phyloP scores from a whole-genome alignment of 2,888 invertebrate species.

The Polia nebulosa region DNA sequence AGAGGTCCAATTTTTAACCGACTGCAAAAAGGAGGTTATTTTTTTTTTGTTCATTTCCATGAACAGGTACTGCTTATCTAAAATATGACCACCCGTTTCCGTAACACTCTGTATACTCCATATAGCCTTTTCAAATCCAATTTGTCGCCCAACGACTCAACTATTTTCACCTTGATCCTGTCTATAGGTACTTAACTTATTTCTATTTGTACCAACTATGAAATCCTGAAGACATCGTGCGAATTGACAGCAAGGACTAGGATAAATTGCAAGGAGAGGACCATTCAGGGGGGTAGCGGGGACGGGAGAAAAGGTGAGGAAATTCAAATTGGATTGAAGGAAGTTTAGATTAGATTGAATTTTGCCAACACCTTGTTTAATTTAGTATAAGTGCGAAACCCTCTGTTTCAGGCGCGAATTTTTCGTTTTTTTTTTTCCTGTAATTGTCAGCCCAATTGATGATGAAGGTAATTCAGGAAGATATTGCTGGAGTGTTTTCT shows the following conservation, averaged over 20 bases:
- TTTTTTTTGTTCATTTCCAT: too few relatives aligned
- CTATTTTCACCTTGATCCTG: not conserved
- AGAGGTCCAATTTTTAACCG: too few relatives aligned
- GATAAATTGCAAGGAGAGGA: slow-evolving; percentile 65
- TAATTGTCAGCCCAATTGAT: slow-evolving; percentile 51
- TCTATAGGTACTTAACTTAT: not conserved
- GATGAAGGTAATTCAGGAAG: slow-evolving; percentile 40
- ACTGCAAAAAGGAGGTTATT: too few relatives aligned
- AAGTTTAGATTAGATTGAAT: slow-evolving; percentile 90
- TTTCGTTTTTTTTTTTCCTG: slow-evolving; percentile 25
- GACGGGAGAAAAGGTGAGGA: slow-evolving; percentile 72
- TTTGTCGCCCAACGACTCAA: not conserved
- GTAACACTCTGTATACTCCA: too few relatives aligned
- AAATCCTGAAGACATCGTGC: slow-evolving; percentile 34
- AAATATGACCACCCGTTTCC: too few relatives aligned
- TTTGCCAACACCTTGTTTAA: slow-evolving; percentile 89
- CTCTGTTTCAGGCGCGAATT: slow-evolving; percentile 42
- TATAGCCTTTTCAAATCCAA: not conserved
- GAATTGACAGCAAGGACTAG: slow-evolving; percentile 52
- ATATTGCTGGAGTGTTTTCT: slow-evolving; percentile 8
- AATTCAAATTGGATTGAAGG: slow-evolving; percentile 90
- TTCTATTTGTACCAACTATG: slow-evolving; percentile 27
- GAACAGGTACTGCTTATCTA: too few relatives aligned
- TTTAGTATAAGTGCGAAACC: slow-evolving; percentile 80
- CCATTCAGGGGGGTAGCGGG: slow-evolving; percentile 65